phyloP scores from a whole-genome alignment of 1,140 invertebrate species.

The Palaemon carinicauda region DNA sequence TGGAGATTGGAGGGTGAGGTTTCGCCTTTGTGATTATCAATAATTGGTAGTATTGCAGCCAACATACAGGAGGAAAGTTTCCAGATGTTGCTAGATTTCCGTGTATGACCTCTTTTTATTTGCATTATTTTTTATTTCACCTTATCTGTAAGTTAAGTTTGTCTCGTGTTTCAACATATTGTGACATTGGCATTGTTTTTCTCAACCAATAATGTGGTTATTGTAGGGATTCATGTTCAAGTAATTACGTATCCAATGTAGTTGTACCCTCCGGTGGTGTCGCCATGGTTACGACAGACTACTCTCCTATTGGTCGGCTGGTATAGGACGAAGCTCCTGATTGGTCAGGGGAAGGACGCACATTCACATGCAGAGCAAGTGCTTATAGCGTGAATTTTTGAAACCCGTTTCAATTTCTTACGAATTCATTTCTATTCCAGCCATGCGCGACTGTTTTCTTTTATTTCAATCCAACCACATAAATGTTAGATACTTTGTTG shows the following conservation, averaged over 20 bases:
- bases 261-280: constrained; percentile 12
- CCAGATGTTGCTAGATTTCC: background rate
- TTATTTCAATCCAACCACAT: too few relatives aligned
- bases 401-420: background rate
- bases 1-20: constrained; percentile 11
- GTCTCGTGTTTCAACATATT: too few relatives aligned
- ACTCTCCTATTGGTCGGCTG: constrained; percentile 21
- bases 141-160: too few relatives aligned
- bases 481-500: too few relatives aligned
- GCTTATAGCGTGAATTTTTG: constrained; percentile 29
- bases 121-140: background rate
- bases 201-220: too few relatives aligned
- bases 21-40: constrained; percentile 45
- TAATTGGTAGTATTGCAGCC: constrained; percentile 50
- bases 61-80: constrained; percentile 5
- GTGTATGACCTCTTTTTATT: background rate
- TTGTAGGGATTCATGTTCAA: background rate
- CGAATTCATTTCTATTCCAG: background rate
- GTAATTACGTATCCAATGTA: background rate
- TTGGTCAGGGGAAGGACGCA: constrained; percentile 1
- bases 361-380: background rate
- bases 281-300: constrained; percentile 30
- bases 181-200: too few relatives aligned
- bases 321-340: constrained; percentile 7
- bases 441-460: too few relatives aligned